phyloP scores from a whole-genome alignment of 2,113 vertebrate genomes.

The Platichthys stellatus region DNA sequence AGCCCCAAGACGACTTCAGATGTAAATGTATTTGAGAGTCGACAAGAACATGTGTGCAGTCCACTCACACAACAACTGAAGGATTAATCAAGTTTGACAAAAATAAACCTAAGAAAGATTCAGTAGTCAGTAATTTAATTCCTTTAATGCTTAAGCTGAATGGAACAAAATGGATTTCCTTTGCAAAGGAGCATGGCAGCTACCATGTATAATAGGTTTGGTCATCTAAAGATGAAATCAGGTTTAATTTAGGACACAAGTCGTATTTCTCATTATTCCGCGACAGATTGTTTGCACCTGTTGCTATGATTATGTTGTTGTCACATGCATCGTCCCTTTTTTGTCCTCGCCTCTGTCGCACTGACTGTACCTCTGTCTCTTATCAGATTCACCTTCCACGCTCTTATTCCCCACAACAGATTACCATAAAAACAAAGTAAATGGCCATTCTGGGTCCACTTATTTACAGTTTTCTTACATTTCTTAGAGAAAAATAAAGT shows the following conservation, averaged over 20 bases:
- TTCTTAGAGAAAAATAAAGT: conserved; percentile 9
- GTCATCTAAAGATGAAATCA: conserved; percentile 17
- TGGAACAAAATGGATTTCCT: conserved; percentile 22
- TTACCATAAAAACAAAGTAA: conserved; percentile 5
- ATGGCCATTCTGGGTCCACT: background rate
- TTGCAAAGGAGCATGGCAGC: conserved; percentile 13
- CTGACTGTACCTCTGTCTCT: conserved; percentile 13
- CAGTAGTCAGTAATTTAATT: conserved; percentile 33
- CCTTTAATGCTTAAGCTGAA: conserved; percentile 25
- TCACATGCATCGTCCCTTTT: background rate
- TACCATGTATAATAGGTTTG: conserved; percentile 6
- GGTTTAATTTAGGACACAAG: background rate
- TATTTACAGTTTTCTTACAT: conserved; percentile 27
- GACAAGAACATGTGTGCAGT: background rate
- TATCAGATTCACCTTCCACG: conserved; percentile 18
- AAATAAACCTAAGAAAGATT: background rate
- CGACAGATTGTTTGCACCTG: conserved; percentile 19
- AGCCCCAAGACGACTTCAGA: background rate
- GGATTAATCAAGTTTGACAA: conserved; percentile 5
- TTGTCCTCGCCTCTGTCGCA: conserved; percentile 8
- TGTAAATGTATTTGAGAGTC: background rate
- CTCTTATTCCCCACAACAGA: conserved; percentile 1
- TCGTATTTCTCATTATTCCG: conserved; percentile 20
- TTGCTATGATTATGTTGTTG: conserved; percentile 28
- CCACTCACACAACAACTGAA: background rate